Conservation (phyloP, 2,113 vertebrate genomes). For the Tympanuchus pallidicinctus region DNA sequence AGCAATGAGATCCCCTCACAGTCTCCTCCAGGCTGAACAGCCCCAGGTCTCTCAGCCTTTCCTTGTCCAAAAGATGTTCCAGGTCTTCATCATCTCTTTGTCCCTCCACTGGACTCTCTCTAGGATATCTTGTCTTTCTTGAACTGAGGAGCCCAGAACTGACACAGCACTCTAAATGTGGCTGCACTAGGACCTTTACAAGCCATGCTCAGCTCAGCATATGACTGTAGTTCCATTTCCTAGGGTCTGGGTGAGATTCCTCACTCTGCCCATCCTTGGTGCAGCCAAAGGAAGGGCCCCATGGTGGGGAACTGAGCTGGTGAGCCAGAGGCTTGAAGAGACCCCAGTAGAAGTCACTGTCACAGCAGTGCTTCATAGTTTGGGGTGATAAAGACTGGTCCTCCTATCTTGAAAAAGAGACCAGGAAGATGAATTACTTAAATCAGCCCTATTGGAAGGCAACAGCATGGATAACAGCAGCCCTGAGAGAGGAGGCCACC, state of each 20-base stretch:
- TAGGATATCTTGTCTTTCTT: no score
- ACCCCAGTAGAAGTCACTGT: background rate
- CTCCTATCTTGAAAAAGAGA: background rate
- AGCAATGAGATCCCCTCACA: no score
- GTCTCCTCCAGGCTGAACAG: no score
- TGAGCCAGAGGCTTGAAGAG: background rate
- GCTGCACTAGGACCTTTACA: background rate
- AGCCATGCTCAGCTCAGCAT: background rate
- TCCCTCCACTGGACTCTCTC: no score
- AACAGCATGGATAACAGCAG: background rate
- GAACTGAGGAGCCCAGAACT: no score
- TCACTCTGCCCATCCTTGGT: background rate
- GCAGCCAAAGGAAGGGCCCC: background rate
- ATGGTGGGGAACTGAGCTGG: background rate
- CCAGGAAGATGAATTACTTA: constrained; percentile 37
- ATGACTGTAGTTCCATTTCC: background rate
- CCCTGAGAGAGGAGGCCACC: background rate
- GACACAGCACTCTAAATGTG: no score
- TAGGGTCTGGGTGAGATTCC: background rate
- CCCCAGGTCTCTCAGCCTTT: no score
- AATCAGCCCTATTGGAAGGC: background rate
- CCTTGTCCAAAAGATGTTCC: no score
- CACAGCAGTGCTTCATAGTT: background rate
- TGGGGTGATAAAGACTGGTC: background rate
- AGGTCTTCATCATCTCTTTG: no score